These are phyloP conservation scores for Trachelus iudaicus DNA, from an alignment of 2,888 invertebrate species.

Conservation along the genomic window DNA sequence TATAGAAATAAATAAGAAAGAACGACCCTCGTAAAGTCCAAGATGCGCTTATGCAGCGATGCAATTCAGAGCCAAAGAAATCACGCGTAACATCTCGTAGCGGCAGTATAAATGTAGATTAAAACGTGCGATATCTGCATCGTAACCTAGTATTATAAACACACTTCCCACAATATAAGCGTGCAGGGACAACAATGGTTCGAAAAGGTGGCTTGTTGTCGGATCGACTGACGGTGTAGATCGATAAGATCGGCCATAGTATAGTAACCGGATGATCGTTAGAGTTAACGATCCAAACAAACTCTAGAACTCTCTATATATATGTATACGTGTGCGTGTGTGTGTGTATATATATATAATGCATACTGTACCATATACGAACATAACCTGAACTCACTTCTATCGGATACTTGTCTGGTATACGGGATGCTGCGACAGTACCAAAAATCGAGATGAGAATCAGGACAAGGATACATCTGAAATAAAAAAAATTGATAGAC, in stretches of 20 bases:
- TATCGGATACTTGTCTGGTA: conserved; percentile 58
- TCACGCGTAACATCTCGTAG: not conserved
- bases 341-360: not conserved
- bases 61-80: not conserved
- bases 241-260: not conserved
- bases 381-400: conserved; percentile 43
- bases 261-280: not conserved
- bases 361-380: not conserved
- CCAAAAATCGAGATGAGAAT: conserved; percentile 44
- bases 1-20: not conserved
- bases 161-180: not conserved
- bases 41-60: not conserved
- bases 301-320: not conserved
- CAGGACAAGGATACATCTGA: conserved; percentile 53
- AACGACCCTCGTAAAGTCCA: not conserved
- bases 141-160: not conserved
- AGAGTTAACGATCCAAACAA: not conserved
- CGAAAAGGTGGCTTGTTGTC: not conserved
- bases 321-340: no score
- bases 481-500: conserved; percentile 35
- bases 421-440: conserved; percentile 42
- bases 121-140: not conserved
- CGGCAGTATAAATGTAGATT: not conserved
- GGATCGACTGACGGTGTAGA: not conserved
- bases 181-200: not conserved